Evolutionary conservation across 2,797 vertebrate genomes (phyloP), one percentile per base, ranked within the genome.

Genomic region (Phalanger gymnotis): DNA sequence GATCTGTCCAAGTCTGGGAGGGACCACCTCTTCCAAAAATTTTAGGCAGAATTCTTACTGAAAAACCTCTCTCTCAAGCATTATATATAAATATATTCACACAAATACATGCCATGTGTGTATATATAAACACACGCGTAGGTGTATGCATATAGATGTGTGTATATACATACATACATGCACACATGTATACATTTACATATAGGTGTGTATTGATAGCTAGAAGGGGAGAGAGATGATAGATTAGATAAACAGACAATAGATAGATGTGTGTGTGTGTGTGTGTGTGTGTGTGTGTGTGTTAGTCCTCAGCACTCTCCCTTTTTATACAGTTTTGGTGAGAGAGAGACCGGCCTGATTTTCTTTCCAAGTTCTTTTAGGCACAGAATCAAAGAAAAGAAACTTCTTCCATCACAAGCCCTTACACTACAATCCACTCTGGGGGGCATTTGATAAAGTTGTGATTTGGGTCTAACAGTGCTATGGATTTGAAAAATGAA

Each of bases 391-490:
- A 47, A 81, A 25, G 22, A 25, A 81, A 27, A 47, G 73, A 81
- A 47, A 3, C 19, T 7, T 47, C n/a, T 81, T 47, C 2, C n/a
- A 40, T n/a, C n/a, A 7, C n/a, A 93, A 90, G 2, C 89, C 31
- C 52, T 96, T 47, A 87, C 2, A 54, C 90, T 56, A 95, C 9
- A 91, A 25, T 90, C 34, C 51, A 7, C 47, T 95, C 22, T 73
- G 73, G 94, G 47, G 40, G 57, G 22, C 40, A 95, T 55, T 94
- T 93, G 92, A 94, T 25, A 90, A 27, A 27, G 54, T 52, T 96
- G 13, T 93, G 53, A 91, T 97, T 90, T 54, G 90, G n/a, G 95
- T 93, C 6, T 54, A 94, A 94, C 11, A 34, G 47, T 54, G 53
- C 3, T 91, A 53, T 58, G 0, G 57, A 87, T 96, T 94, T 95